A percentile compares a stretch with the other conserved stretches of the same genome.
These are phyloP conservation scores for Pogoniulus pusillus DNA, from an alignment of 2,797 vertebrate genomes.

Conservation along the genomic window DNA sequence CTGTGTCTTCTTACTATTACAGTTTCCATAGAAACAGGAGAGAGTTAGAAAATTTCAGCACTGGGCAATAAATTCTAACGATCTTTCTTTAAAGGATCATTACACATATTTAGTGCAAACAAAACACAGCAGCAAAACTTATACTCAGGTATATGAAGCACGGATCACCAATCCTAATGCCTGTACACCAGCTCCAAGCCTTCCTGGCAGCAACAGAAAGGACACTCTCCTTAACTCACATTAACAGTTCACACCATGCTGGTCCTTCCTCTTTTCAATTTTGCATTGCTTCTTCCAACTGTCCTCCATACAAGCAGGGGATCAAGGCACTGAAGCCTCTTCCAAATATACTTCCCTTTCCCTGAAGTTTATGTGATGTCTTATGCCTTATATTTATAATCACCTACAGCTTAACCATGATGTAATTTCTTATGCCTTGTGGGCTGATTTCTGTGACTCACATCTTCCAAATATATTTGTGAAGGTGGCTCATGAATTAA, in stretches of 20 bases:
- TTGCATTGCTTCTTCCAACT: not conserved
- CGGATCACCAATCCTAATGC: not conserved
- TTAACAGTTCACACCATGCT: not conserved
- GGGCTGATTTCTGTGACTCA: conserved; percentile 68
- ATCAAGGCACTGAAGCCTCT: not conserved
- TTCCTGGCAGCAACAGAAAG: not conserved
- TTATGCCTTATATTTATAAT: conserved; percentile 59
- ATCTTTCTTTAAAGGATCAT: not conserved
- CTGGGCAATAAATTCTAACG: conserved; percentile 44
- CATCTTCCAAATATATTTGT: conserved; percentile 66
- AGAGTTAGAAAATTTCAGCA: conserved; percentile 46
- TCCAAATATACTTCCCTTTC: conserved; percentile 23
- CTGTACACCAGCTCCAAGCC: not conserved
- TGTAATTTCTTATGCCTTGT: conserved; percentile 66
- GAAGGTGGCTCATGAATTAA: conserved; percentile 68
- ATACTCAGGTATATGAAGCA: not conserved
- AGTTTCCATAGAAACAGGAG: conserved; percentile 68
- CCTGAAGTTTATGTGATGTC: conserved; percentile 5
- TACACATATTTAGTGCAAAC: not conserved
- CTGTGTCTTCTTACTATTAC: conserved; percentile 39
- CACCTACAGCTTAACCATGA: conserved; percentile 61
- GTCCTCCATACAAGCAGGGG: not conserved
- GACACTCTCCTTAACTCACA: not conserved
- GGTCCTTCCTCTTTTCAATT: not conserved
- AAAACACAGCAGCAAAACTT: not conserved